These are phyloP conservation scores for Catamblyrhynchus diadema DNA, from an alignment of 2,797 vertebrate genomes.

Conservation along the genomic window DNA sequence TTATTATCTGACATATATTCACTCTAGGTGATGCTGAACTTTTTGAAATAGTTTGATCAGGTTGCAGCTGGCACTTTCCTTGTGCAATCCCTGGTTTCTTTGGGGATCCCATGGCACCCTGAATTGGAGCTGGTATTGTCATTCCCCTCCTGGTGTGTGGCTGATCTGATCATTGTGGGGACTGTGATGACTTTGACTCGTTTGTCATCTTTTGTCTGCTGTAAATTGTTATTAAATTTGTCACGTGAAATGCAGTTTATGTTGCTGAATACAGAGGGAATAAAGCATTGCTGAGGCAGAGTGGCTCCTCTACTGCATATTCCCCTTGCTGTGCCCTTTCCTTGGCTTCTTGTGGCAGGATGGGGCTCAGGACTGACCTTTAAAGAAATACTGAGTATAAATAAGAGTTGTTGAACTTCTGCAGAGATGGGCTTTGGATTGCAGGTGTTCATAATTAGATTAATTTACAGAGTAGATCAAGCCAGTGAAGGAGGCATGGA, in stretches of 20 bases:
- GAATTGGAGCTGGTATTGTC: not conserved
- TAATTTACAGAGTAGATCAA: slow-evolving; percentile 14
- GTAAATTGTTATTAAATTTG: not conserved
- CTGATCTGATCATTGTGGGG: not conserved
- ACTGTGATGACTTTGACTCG: not conserved
- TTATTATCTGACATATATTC: not conserved
- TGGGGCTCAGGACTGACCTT: not conserved
- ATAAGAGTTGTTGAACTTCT: not conserved
- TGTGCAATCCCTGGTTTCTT: not conserved
- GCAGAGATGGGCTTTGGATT: not conserved
- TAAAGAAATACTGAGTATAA: not conserved
- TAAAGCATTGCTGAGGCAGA: not conserved
- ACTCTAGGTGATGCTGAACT: not conserved
- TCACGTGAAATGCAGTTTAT: not conserved
- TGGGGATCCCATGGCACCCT: not conserved
- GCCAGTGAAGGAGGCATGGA: not conserved
- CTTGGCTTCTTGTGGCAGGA: not conserved
- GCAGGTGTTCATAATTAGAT: slow-evolving; percentile 22
- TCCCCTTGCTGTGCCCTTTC: not conserved
- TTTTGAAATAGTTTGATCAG: not conserved
- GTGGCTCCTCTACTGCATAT: not conserved
- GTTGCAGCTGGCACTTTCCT: not conserved
- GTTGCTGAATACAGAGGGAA: not conserved
- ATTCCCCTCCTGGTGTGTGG: not conserved
- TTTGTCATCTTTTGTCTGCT: not conserved